phyloP scores from a whole-genome alignment of 1,140 invertebrate genomes.

The Drosophila gunungcola region DNA sequence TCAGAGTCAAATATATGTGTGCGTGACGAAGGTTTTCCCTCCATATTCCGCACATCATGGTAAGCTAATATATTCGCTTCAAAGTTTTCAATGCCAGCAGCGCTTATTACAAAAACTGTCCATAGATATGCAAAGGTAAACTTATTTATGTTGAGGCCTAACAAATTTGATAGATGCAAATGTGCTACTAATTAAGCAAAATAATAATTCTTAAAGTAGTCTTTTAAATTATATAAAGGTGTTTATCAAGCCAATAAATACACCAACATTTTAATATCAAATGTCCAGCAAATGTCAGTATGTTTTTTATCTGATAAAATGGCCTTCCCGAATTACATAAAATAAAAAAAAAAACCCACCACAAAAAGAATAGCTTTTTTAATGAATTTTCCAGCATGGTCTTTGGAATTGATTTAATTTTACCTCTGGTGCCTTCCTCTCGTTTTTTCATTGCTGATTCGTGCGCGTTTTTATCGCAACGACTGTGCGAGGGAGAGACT shows the following conservation, averaged over 20 bases:
- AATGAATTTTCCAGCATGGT: slow-evolving; percentile 67
- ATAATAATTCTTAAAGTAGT: too few species aligned
- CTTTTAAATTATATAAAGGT: too few species aligned
- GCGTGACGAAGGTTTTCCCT: slow-evolving; percentile 54
- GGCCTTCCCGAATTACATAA: slow-evolving; percentile 11
- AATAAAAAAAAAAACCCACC: slow-evolving; percentile 11
- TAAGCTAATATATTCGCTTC: slow-evolving; percentile 10
- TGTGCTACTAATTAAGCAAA: too few species aligned
- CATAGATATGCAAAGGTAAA: not conserved
- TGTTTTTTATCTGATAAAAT: not conserved
- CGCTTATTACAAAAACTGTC: not conserved
- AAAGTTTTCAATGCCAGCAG: slow-evolving; percentile 15
- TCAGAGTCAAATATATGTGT: slow-evolving; percentile 57
- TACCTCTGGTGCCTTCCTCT: slow-evolving; percentile 41
- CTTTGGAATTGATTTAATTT: slow-evolving; percentile 66
- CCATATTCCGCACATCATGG: slow-evolving; percentile 25
- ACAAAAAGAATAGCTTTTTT: slow-evolving; percentile 23
- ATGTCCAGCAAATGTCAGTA: not conserved
- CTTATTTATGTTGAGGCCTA: not conserved
- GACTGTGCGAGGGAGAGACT: not conserved
- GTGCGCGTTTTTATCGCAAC: slow-evolving; percentile 25
- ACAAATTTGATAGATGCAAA: not conserved
- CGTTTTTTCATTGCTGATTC: slow-evolving; percentile 33
- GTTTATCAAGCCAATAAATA: too few species aligned
- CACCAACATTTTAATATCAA: not conserved